Conservation (phyloP, 2,888 invertebrate species). For the Zootermopsis nevadensis region DNA sequence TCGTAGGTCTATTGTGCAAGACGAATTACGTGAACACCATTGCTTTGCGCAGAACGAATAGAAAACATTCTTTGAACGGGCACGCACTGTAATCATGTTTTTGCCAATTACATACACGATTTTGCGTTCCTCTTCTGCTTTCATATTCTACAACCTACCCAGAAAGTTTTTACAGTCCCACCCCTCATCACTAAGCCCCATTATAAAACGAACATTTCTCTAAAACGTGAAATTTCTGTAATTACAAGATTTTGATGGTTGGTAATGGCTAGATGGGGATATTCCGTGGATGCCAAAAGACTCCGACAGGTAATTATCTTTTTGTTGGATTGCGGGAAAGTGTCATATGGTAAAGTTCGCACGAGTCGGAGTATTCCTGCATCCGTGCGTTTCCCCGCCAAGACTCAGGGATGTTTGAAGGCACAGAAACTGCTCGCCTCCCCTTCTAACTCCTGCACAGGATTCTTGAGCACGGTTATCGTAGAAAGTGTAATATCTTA, state of each 20-base stretch:
- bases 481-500: neutral
- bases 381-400: neutral
- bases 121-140: neutral
- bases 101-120: neutral
- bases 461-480: slow-evolving; percentile 3
- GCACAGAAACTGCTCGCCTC: neutral
- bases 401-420: neutral
- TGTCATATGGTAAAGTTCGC: slow-evolving; percentile 24
- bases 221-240: slow-evolving; percentile 31
- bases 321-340: slow-evolving; percentile 37
- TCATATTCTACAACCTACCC: neutral
- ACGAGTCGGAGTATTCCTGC: neutral
- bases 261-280: slow-evolving; percentile 32
- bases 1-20: too few species aligned
- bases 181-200: neutral
- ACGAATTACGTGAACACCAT: too few species aligned
- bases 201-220: slow-evolving; percentile 9
- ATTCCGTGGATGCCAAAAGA: slow-evolving; percentile 10
- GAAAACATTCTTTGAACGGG: neutral
- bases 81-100: neutral
- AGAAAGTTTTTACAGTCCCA: neutral
- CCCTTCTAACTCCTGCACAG: neutral
- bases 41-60: neutral
- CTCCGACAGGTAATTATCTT: slow-evolving; percentile 49
- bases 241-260: slow-evolving; percentile 49